phyloP scores from a whole-genome alignment of 2,113 vertebrate genomes.

The Dipodomys merriami region DNA sequence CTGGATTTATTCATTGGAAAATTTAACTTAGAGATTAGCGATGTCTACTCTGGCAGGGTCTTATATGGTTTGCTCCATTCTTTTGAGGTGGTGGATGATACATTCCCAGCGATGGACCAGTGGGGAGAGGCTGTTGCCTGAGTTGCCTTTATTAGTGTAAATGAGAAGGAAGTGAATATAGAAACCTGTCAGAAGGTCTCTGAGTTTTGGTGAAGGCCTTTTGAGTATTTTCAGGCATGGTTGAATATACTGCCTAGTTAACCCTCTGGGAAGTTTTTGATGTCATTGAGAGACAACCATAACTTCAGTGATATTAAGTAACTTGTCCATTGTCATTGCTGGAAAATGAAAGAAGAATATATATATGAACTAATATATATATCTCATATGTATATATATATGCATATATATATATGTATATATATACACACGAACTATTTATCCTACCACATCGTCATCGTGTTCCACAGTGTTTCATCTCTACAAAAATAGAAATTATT shows the following conservation, averaged over 20 bases:
- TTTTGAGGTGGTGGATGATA: background rate
- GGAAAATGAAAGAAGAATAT: background rate
- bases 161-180: background rate
- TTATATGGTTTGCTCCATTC: background rate
- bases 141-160: background rate
- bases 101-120: background rate
- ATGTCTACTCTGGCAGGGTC: background rate
- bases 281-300: background rate
- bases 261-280: background rate
- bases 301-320: background rate
- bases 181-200: background rate
- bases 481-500: background rate
- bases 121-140: background rate
- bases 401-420: too few species aligned
- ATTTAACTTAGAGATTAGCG: background rate
- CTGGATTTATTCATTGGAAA: slow-evolving; percentile 29
- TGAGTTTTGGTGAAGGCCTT: background rate
- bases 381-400: too few species aligned
- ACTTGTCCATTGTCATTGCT: background rate
- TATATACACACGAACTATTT: background rate
- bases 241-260: background rate
- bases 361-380: too few species aligned
- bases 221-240: slow-evolving; percentile 29
- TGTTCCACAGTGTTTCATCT: background rate
- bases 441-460: background rate